Evolutionary conservation across 2,797 vertebrate genomes (phyloP), one percentile per base, ranked within the genome.

Genomic region (Sebastes paucispinis): DNA sequence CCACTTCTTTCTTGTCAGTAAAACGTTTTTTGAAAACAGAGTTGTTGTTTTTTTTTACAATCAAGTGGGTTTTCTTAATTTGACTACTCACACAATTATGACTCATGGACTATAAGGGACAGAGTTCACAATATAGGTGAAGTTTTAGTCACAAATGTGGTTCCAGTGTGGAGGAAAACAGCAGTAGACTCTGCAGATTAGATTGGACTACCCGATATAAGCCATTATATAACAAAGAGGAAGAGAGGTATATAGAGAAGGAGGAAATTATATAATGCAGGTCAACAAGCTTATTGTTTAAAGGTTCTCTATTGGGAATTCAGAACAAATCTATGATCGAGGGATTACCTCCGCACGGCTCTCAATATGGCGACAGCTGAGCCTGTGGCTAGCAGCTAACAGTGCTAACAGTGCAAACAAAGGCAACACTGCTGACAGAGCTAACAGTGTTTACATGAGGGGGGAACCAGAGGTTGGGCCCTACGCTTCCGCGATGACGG

Each of bases 371-470:
- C 43, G 1, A 47, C 43, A 18, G 43, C 39, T 43, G 39, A 43
- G 13, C 39, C 13, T 0, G 0, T 43, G 39, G 39, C 39, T 43
- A 43, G 13, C 39, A 43, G 13, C 13, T 43, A 43, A 0, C 16
- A 47, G 43, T 47, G 16, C 43, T 47, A 47, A 47, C 43, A 47
- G 6, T 47, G 43, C 14, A 47, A 47, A 47, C 43, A 47, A 47
- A 47, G 43, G 43, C 43, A 47, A 18, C 43, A 47, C 1, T 47
- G 43, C 43, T 47, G 43, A 47, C 43, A 47, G 16, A 47, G 43
- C 43, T 47, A 47, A 47, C 3, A 18, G 14, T 47, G 43, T 18
- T 47, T 16, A 18, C 43, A 16, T 47, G 14, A 43, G 43, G 43
- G 43, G 43, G 3, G 43, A 47, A 47, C 43, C 43, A 18, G 43